phyloP scores from a whole-genome alignment of 2,797 vertebrate genomes.

The Microctenopoma lineatum region DNA sequence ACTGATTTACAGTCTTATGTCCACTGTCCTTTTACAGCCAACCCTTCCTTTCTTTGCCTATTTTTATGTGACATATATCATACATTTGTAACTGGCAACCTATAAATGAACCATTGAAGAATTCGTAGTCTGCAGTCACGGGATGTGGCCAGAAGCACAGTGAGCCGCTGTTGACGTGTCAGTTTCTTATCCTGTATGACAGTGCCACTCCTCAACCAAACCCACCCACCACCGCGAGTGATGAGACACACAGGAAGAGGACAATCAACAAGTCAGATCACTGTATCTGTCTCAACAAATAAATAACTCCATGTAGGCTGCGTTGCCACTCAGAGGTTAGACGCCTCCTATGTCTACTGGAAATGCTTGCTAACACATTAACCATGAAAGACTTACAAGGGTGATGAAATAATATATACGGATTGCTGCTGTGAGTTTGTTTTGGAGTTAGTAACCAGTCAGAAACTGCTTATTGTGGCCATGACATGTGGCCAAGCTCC shows the following conservation, averaged over 20 bases:
- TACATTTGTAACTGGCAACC: slow-evolving; percentile 47
- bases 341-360: slow-evolving; percentile 3
- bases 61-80: slow-evolving; percentile 47
- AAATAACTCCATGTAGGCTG: slow-evolving; percentile 4
- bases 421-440: slow-evolving; percentile 14
- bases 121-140: slow-evolving; percentile 42
- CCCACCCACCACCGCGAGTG: slow-evolving; percentile 17
- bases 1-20: slow-evolving; percentile 24
- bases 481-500: slow-evolving; percentile 11
- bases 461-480: slow-evolving; percentile 12
- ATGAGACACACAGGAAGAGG: slow-evolving; percentile 34
- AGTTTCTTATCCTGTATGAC: slow-evolving; percentile 36
- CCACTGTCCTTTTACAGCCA: slow-evolving; percentile 18
- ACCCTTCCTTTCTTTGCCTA: slow-evolving; percentile 24
- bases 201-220: slow-evolving; percentile 6
- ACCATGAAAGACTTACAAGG: slow-evolving; percentile 7
- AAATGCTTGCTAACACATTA: slow-evolving; percentile 14
- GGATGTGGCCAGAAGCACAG: slow-evolving; percentile 37
- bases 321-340: slow-evolving; percentile 9
- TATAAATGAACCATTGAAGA: slow-evolving; percentile 54
- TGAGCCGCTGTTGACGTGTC: slow-evolving; percentile 55
- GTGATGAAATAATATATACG: slow-evolving; percentile 12
- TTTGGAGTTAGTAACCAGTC: not conserved
- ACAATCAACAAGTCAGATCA: slow-evolving; percentile 45
- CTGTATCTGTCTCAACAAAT: slow-evolving; percentile 47